Conservation (phyloP, 2,113 vertebrate species). For the Sceloporus tristichus region DNA sequence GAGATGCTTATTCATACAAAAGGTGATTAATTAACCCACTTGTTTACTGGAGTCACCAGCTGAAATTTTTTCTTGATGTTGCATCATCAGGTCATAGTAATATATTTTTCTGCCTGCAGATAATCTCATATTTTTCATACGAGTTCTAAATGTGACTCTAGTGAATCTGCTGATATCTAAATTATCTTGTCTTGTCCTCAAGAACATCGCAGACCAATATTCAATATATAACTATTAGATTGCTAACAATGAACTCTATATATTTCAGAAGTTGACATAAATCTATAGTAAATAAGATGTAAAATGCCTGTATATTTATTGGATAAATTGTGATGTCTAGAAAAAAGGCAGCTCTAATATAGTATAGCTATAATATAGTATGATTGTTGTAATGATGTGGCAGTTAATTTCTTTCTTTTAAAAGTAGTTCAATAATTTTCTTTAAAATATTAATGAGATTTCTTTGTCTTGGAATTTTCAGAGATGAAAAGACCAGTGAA, state of each 20-base stretch:
- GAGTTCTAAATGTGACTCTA: not conserved
- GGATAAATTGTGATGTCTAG: not conserved
- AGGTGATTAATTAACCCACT: not conserved
- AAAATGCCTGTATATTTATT: not conserved
- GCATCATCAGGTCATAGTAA: not conserved
- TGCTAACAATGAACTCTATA: not conserved
- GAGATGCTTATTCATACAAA: not conserved
- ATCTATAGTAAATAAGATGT: not conserved
- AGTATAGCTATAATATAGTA: rapidly evolving
- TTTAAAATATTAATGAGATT: slow-evolving; percentile 19
- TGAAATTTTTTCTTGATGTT: not conserved
- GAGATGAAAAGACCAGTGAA: slow-evolving; percentile 71
- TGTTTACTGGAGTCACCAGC: not conserved
- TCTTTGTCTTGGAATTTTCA: slow-evolving; percentile 70
- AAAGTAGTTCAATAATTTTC: not conserved
- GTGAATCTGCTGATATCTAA: not conserved
- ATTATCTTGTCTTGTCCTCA: not conserved
- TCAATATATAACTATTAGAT: not conserved
- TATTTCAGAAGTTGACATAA: not conserved
- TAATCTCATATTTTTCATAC: not conserved
- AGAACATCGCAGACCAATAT: not conserved
- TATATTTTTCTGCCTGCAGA: not conserved
- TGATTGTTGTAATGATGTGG: not conserved
- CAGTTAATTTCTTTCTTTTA: not conserved
- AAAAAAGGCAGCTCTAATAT: not conserved